phyloP scores from a whole-genome alignment of 2,113 vertebrate genomes.

The Pleuronectes platessa region DNA sequence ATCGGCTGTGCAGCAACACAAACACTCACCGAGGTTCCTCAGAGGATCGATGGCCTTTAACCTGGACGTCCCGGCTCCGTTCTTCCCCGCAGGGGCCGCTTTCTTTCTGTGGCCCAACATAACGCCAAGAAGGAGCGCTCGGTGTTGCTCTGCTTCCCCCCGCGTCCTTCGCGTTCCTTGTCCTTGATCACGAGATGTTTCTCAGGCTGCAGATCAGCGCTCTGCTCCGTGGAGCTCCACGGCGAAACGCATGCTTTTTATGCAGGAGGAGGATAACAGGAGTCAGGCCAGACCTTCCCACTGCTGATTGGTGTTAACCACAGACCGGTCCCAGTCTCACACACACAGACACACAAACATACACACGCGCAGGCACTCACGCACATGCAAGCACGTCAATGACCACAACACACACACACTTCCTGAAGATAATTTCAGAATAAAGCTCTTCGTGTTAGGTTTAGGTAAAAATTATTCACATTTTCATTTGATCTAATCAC shows the following conservation, averaged over 20 bases:
- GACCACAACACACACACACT: background rate
- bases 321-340: background rate
- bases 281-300: constrained; percentile 6
- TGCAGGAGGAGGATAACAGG: constrained; percentile 11
- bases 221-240: background rate
- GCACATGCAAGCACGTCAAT: background rate
- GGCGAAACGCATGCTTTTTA: constrained; percentile 39
- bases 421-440: constrained; percentile 44
- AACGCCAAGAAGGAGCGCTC: background rate
- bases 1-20: background rate
- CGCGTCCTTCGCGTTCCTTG: background rate
- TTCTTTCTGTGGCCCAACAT: constrained; percentile 75
- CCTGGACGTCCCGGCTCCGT: constrained; percentile 67
- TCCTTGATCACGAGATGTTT: background rate
- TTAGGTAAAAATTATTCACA: too few species aligned
- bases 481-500: too few species aligned
- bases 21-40: constrained; percentile 75
- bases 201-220: background rate
- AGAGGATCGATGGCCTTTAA: constrained; percentile 75
- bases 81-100: constrained; percentile 35
- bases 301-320: constrained; percentile 21
- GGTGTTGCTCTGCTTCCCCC: background rate
- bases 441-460: constrained; percentile 1
- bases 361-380: background rate
- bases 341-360: background rate